Conservation (phyloP, 2,888 invertebrate species). For the Thalpophila matura region DNA sequence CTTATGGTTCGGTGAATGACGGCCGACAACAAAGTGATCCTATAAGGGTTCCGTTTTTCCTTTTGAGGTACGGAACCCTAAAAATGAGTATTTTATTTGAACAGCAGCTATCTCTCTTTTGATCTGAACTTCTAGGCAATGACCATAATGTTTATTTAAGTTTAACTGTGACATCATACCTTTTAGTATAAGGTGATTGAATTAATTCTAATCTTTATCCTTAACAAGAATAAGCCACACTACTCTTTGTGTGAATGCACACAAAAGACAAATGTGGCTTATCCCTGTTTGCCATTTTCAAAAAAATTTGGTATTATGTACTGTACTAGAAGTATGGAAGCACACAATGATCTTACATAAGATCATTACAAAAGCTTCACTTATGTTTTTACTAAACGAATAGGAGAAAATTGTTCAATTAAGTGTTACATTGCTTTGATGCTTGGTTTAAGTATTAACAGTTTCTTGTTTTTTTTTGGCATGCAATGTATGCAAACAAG, state of each 20-base stretch:
- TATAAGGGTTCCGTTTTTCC: too few relatives aligned
- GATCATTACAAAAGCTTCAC: conserved; percentile 35
- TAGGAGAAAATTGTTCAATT: conserved; percentile 38
- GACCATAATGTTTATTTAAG: background rate
- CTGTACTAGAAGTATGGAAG: background rate
- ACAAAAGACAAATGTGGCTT: background rate
- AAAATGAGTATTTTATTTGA: background rate
- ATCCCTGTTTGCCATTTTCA: background rate
- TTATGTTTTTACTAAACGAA: conserved; percentile 24
- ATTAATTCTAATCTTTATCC: conserved; percentile 7
- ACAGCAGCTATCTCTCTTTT: background rate
- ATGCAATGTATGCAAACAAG: conserved; percentile 32
- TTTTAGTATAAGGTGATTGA: conserved; percentile 10
- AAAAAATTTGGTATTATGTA: background rate
- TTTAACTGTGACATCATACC: conserved; percentile 28
- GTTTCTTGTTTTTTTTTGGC: background rate
- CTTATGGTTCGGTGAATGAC: too few relatives aligned
- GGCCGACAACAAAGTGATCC: too few relatives aligned
- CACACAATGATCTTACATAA: conserved; percentile 44
- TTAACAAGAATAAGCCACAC: background rate
- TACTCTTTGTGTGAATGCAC: too few relatives aligned
- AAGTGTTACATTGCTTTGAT: conserved; percentile 13
- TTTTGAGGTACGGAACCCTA: too few relatives aligned
- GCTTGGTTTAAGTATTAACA: background rate
- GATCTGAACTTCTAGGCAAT: conserved; percentile 14